phyloP scores from a whole-genome alignment of 1,140 invertebrate species.

The Latrodectus geometricus region DNA sequence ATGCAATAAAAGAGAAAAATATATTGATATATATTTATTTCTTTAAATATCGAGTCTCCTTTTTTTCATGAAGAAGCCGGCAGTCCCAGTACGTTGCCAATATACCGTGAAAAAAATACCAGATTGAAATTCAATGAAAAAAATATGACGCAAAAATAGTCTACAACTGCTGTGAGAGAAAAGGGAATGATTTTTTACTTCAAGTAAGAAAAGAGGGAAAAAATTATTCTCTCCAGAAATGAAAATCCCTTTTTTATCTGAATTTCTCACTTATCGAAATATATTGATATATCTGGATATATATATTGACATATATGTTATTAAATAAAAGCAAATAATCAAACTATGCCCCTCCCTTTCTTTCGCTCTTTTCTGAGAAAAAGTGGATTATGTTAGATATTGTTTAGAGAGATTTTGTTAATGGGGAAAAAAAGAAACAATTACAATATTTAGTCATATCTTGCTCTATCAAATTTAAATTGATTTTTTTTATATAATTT shows the following conservation, averaged over 20 bases:
- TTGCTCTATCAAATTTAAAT: no score
- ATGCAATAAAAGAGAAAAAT: constrained; percentile 21
- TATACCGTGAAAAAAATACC: constrained; percentile 49
- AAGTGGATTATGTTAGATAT: not conserved
- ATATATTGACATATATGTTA: constrained; percentile 28
- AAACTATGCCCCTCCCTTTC: constrained; percentile 22
- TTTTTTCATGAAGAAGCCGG: constrained; percentile 6
- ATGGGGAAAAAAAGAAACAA: no score
- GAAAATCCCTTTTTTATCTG: constrained; percentile 52
- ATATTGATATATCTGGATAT: constrained; percentile 44
- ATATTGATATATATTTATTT: constrained; percentile 36
- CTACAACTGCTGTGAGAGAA: constrained; percentile 17
- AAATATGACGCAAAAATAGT: constrained; percentile 54
- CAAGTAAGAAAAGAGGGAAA: constrained; percentile 23
- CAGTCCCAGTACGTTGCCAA: constrained; percentile 40
- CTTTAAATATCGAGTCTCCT: constrained; percentile 22
- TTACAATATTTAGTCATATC: no score
- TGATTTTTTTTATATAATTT: no score
- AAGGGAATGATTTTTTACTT: constrained; percentile 23
- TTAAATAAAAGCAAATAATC: constrained; percentile 28
- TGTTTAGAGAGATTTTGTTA: no score
- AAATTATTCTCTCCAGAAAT: constrained; percentile 11
- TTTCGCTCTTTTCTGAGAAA: not conserved
- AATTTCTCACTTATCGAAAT: constrained; percentile 55
- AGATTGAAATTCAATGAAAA: constrained; percentile 58